Base-by-base conservation (phyloP, 1,140 invertebrate species). In the Araneus ventricosus region DNA sequence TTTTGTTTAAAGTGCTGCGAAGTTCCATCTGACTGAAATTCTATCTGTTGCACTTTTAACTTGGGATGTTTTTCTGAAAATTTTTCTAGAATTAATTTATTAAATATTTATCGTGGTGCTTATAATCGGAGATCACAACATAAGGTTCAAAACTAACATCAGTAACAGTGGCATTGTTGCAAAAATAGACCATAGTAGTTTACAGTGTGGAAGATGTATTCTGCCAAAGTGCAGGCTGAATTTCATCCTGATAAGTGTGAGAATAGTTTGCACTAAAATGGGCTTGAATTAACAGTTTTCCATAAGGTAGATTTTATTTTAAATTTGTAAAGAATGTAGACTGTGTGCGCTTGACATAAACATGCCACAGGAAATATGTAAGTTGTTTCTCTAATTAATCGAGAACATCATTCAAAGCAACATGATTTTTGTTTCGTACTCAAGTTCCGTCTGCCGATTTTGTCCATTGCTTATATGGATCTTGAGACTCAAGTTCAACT, bases 321-420 rank as follows among this genome's bases (percentile, higher is more conserved):
- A 41, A 41, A 41, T 85, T 85, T 14, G 34, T 52, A 27, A 85
- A 37, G 39, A 85, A 34, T 85, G 7, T 34, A 14, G 34, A 85
- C 39, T 85, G 82, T 34, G 82, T 85, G 27, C 39, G 82, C 39
- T 85, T 85, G 10, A 85, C 41, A 85, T 24, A 85, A 7, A 52
- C 82, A 34, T 85, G 82, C 6, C 82, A 85, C 41, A 85, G 39
- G 41, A 85, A 85, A 37, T 85, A 85, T 41, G 5, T 52, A 85
- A 79, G 70, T 30, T 79, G 70, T 79, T 79, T 79, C 70, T 79
- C 70, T n/a, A 79, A n/a, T 79, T 8, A 79, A 79, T 17, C 27
- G 8, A 79, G 8, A 20, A 79, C 70, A 79, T 79, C 70, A 79
- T 79, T 79, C 30, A 79, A 79, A 79, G n/a, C n/a, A n/a, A n/a